Percentiles rank a stretch among this genome's conserved stretches.
Conservation (phyloP, 2,113 vertebrate genomes). For the Xiphophorus hellerii region DNA sequence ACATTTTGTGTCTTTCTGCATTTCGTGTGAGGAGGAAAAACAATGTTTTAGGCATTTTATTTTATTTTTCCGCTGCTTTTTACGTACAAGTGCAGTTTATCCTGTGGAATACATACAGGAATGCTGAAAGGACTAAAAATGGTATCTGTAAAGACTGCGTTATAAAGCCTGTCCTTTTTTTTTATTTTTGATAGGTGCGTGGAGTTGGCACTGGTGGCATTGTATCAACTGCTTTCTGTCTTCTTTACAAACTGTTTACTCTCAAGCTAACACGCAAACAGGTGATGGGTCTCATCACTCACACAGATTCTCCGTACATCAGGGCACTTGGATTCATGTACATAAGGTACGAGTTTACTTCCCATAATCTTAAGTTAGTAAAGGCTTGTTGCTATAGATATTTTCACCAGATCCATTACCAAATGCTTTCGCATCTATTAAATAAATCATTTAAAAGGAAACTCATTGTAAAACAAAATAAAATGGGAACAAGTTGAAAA, state of each 20-base stretch:
- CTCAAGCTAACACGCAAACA: constrained; percentile 98
- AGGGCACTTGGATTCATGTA: constrained; percentile 99
- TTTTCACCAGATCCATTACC: not conserved
- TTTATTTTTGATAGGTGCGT: constrained; percentile 84
- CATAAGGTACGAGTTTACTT: constrained; percentile 86
- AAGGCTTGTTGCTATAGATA: too few species aligned
- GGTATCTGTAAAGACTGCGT: not conserved
- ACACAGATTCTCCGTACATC: constrained; percentile 98
- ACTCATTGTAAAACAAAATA: not conserved
- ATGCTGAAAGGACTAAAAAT: not conserved
- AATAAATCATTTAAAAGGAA: not conserved
- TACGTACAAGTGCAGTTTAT: not conserved
- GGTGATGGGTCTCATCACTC: constrained; percentile 98
- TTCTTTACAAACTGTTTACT: constrained; percentile 98
- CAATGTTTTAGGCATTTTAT: not conserved
- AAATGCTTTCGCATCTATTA: too few species aligned
- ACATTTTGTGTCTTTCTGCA: constrained; percentile 7
- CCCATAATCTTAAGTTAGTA: not conserved
- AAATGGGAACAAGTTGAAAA: not conserved
- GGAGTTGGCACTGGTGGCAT: constrained; percentile 98
- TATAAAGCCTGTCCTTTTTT: not conserved
- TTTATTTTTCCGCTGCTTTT: not conserved
- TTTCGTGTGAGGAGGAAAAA: not conserved
- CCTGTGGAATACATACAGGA: not conserved
- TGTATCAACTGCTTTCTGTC: constrained; percentile 97